Conservation (phyloP, 2,888 invertebrate genomes). For the Tipula unca region DNA sequence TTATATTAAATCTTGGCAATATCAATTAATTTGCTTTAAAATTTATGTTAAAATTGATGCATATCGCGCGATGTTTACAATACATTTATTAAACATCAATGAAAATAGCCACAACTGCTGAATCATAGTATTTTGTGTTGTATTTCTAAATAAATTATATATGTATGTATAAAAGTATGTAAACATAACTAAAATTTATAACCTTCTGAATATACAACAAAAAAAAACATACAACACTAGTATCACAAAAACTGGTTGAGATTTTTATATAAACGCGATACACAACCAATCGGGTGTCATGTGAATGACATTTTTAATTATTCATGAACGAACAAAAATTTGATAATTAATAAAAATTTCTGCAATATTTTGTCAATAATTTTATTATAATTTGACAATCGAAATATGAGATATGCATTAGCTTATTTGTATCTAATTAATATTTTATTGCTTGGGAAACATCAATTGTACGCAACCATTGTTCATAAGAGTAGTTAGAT, state of each 20-base stretch:
- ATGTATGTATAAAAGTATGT: no score
- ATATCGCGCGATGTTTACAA: not conserved
- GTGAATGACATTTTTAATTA: constrained; percentile 3
- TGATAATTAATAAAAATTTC: not conserved
- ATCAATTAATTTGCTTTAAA: not conserved
- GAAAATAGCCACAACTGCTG: not conserved
- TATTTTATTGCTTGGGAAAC: not conserved
- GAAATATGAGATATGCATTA: not conserved
- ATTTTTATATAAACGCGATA: not conserved
- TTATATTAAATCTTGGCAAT: not conserved
- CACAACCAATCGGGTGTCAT: not conserved
- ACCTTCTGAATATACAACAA: not conserved
- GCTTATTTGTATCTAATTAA: not conserved
- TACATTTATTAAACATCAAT: not conserved
- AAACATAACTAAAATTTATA: not conserved
- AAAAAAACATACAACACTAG: not conserved
- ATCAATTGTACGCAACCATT: not conserved
- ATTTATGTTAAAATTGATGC: not conserved
- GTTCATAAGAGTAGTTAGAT: not conserved
- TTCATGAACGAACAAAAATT: not conserved
- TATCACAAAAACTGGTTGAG: not conserved
- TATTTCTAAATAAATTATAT: not conserved
- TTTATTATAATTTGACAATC: not conserved
- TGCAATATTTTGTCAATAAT: not conserved
- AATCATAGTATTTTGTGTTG: not conserved